phyloP scores from a whole-genome alignment of 1,140 invertebrate species.

The Drosophila aff. region DNA sequence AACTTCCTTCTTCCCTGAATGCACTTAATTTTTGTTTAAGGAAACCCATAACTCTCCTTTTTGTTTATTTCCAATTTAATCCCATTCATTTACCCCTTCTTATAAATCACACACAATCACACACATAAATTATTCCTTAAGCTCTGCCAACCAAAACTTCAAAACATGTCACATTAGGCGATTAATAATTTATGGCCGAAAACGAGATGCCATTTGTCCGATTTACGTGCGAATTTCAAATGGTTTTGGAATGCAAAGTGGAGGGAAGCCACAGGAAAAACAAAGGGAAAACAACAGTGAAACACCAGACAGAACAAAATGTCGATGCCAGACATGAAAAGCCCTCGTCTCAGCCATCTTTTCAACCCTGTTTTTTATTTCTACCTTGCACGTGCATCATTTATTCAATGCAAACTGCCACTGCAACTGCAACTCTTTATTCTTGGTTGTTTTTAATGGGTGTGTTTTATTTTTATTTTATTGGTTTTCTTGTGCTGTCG shows the following conservation, averaged over 20 bases:
- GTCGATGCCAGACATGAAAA: constrained; percentile 32
- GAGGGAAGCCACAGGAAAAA: constrained; percentile 1
- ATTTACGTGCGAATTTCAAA: constrained; percentile 15
- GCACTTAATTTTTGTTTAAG: neutral
- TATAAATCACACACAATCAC: constrained; percentile 1
- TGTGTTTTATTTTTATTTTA: neutral
- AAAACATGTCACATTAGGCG: constrained; percentile 13
- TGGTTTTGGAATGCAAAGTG: neutral
- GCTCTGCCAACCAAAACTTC: constrained; percentile 11
- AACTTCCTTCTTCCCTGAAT: too few species aligned
- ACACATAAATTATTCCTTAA: constrained; percentile 12
- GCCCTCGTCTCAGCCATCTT: neutral
- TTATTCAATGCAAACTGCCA: constrained; percentile 51
- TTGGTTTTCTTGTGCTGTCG: neutral
- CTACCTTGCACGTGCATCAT: constrained; percentile 48
- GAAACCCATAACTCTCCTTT: too few species aligned
- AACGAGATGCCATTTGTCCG: constrained; percentile 18
- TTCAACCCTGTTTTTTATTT: neutral
- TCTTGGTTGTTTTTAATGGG: constrained; percentile 14
- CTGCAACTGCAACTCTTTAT: constrained; percentile 36
- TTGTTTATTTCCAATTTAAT: constrained; percentile 14
- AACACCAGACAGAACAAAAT: constrained; percentile 16
- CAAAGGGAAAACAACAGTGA: neutral
- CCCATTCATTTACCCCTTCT: neutral
- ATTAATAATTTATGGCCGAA: constrained; percentile 12